Conservation (phyloP, 1,140 invertebrate species). For the Drosophila ambigua region DNA sequence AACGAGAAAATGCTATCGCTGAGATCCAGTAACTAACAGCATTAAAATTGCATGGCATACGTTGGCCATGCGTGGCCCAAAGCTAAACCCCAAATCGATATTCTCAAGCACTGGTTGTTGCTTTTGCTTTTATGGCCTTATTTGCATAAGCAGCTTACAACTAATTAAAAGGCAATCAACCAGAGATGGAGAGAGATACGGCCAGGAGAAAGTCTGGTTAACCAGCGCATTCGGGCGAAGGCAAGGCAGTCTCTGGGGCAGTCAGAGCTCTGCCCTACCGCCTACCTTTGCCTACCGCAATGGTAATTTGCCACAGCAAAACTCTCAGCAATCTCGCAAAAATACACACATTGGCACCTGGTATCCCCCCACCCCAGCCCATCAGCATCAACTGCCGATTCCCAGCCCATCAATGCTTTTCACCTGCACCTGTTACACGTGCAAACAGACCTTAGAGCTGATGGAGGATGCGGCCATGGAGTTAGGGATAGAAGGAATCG, state of each 20-base stretch:
- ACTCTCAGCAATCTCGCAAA: conserved; percentile 30
- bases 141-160: conserved; percentile 76
- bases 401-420: conserved; percentile 2
- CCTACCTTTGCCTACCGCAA: not conserved
- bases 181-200: not conserved
- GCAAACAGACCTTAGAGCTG: not conserved
- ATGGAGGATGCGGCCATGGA: no score
- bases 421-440: conserved; percentile 54
- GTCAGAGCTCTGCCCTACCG: no score
- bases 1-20: conserved; percentile 22
- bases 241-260: no score
- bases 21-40: conserved; percentile 17
- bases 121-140: conserved; percentile 15
- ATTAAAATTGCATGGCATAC: conserved; percentile 49
- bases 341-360: conserved; percentile 57
- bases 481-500: conserved; percentile 16
- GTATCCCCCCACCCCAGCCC: not conserved
- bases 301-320: conserved; percentile 25
- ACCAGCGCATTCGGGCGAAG: not conserved
- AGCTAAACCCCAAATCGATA: conserved; percentile 42
- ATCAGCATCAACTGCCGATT: not conserved
- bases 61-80: not conserved
- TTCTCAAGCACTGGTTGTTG: conserved; percentile 35
- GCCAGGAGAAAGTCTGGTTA: not conserved
- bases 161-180: conserved; percentile 75